Evolutionary conservation across 2,797 vertebrate species (phyloP).

Genomic region (Eupleurogrammus muticus): DNA sequence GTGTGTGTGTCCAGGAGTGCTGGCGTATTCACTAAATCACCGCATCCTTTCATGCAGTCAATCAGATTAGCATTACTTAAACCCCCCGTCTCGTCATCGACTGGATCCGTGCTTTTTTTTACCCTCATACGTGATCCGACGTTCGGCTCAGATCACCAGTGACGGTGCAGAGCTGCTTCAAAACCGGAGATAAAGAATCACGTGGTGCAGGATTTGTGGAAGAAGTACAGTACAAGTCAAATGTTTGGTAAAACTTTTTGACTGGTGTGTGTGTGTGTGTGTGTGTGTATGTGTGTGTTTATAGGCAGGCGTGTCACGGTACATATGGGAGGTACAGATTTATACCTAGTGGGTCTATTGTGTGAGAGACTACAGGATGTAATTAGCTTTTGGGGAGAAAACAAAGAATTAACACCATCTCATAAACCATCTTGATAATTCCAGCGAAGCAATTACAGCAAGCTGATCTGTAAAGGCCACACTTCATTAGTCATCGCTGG

Average conservation of each 20-base stretch:
- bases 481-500: neutral
- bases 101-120: constrained; percentile 31
- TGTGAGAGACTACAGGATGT: neutral
- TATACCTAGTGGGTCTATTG: neutral
- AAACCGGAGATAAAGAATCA: constrained; percentile 26
- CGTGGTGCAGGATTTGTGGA: neutral
- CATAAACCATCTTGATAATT: neutral
- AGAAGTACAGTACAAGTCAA: neutral
- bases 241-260: too few species aligned
- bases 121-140: constrained; percentile 26
- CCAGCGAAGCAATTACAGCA: neutral
- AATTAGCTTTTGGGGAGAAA: neutral
- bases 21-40: constrained; percentile 49
- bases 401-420: neutral
- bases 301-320: neutral
- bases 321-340: too few species aligned
- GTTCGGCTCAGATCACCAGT: constrained; percentile 20
- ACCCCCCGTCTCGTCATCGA: constrained; percentile 27
- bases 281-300: neutral
- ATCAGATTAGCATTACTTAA: constrained; percentile 45
- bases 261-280: neutral
- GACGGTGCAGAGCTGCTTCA: constrained; percentile 2
- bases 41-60: constrained; percentile 56
- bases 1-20: constrained; percentile 19
- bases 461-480: neutral